Conservation (phyloP, 2,797 vertebrate genomes). For the Tenualosa thibaudeaui region DNA sequence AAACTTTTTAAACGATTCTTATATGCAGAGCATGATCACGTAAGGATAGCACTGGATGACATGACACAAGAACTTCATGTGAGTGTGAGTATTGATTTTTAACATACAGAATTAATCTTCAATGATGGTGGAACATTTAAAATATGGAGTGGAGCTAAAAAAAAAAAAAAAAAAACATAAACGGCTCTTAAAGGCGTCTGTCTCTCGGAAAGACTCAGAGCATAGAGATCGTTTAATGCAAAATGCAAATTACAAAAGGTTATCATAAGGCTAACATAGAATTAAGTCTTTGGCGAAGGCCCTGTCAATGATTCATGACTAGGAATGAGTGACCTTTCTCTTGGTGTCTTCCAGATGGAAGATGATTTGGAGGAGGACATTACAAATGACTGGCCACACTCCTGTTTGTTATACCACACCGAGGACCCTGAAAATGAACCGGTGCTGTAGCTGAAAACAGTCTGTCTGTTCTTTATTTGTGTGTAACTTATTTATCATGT, state of each 20-base stretch:
- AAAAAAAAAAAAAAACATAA: too few species aligned
- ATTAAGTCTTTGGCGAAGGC: too few species aligned
- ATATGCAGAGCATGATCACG: not conserved
- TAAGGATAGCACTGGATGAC: not conserved
- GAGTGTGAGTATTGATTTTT: conserved; percentile 39
- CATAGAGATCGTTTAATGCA: too few species aligned
- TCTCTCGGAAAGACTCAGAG: too few species aligned
- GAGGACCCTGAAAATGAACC: not conserved
- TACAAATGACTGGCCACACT: not conserved
- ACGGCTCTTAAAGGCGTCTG: too few species aligned
- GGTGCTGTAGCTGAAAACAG: not conserved
- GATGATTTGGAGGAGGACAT: not conserved
- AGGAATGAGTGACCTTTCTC: not conserved
- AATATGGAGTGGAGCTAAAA: not conserved
- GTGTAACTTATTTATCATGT: not conserved
- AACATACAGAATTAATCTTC: too few species aligned
- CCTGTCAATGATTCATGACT: too few species aligned
- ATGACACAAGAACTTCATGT: conserved; percentile 45
- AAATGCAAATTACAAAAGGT: too few species aligned
- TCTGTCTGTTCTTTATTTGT: not conserved
- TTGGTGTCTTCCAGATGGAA: not conserved
- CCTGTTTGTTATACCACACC: not conserved
- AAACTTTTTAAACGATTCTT: not conserved
- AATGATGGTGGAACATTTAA: not conserved
- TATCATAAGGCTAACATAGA: too few species aligned